These are phyloP conservation scores for Pyrgilauda ruficollis DNA, from an alignment of 2,113 vertebrate genomes.

Conservation along the genomic window DNA sequence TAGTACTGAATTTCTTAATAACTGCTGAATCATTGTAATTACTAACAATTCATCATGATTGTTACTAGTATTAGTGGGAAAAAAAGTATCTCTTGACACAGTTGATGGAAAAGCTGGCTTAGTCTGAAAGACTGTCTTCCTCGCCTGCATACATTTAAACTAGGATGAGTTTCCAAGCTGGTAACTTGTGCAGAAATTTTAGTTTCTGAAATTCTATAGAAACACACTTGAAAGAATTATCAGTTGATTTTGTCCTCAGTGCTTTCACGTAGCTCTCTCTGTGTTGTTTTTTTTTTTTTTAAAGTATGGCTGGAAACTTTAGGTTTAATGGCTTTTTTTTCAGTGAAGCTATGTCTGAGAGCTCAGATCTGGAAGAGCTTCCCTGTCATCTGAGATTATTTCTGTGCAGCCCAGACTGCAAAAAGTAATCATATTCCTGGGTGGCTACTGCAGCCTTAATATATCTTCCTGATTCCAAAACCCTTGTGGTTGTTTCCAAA, in stretches of 20 bases:
- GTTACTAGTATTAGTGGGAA: background rate
- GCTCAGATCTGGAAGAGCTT: background rate
- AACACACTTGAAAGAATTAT: background rate
- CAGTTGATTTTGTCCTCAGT: background rate
- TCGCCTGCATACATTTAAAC: background rate
- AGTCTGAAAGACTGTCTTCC: background rate
- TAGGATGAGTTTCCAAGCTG: background rate
- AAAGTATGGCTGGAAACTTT: background rate
- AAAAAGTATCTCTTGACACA: slow-evolving; percentile 3
- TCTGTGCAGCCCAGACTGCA: background rate
- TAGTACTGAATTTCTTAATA: background rate
- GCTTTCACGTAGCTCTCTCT: background rate
- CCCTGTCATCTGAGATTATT: slow-evolving; percentile 13
- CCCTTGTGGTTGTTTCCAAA: slow-evolving; percentile 7
- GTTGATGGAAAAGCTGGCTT: background rate
- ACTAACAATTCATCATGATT: background rate
- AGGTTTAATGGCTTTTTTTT: background rate
- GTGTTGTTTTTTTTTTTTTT: background rate
- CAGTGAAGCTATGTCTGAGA: background rate
- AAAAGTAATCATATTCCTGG: slow-evolving; percentile 17
- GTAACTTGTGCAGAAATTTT: background rate
- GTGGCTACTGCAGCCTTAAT: slow-evolving; percentile 29
- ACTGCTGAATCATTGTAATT: background rate
- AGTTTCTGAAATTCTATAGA: slow-evolving; percentile 1
- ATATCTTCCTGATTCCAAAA: slow-evolving; percentile 31